Evolutionary conservation across 2,888 invertebrate species (phyloP), one percentile per base, ranked within the genome.

Genomic region (Xanthia togata): DNA sequence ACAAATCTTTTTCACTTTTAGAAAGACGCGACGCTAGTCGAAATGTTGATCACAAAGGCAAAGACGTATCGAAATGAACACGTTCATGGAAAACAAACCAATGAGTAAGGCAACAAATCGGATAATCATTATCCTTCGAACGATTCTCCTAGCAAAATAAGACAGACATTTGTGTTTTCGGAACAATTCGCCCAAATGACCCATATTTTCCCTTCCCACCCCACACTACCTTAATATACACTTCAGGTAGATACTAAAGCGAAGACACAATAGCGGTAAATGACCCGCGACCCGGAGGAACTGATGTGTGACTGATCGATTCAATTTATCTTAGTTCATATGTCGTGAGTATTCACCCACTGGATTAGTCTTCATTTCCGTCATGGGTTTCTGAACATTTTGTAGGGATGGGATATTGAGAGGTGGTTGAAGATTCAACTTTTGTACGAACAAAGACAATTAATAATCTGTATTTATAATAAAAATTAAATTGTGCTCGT

Each of bases 251-350:
- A 23, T 44, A 77, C 59, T 55, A 70, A 70, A 60, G 64, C 23
- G 62, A 60, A 60, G 69, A 63, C 65, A 82, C 83, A 82, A 85
- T 82, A 78, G 78, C 70, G 57, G 83, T 83, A 83, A n/a, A 83
- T 72, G 83, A 82, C 62, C 73, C 86, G 47, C 69, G 78, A 82
- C 74, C 78, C 74, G 47, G 26, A 50, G 20, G 60, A 74, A 74
- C 47, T 74, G 71, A 85, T 85, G 83, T 83, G 86, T 83, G 83
- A 82, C 74, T 78, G 86, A 83, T 83, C 78, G 83, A 65, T 70
- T 72, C 83, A 83, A 83, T 83, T 85, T 85, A 83, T 83, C 83
- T 83, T 78, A 72, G 73, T 78, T 78, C 78, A 82, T 70, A 63
- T 74, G 44, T 73, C 62, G 55, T 65, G 53, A 85, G 68, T 70